Evolutionary conservation across 2,113 vertebrate species (phyloP).

Genomic region (Gallinago media): DNA sequence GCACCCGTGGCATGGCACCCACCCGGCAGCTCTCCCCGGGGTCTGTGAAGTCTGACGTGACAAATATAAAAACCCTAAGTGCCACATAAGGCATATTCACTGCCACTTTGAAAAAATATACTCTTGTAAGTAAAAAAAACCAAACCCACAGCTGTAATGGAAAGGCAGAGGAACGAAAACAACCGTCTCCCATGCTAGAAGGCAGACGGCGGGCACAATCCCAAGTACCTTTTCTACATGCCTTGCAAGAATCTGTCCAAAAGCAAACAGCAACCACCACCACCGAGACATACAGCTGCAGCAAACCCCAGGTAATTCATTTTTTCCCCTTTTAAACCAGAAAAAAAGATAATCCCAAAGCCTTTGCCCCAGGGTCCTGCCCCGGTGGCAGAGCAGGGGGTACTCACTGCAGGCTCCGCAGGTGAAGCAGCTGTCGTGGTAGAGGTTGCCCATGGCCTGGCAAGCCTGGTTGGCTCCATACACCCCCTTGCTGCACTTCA

Average conservation of each 20-base stretch:
- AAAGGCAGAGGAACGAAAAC: conserved; percentile 2
- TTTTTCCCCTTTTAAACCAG: background rate
- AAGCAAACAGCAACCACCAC: background rate
- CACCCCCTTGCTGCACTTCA: conserved; percentile 92
- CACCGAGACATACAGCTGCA: background rate
- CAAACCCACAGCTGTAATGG: background rate
- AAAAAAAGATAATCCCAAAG: background rate
- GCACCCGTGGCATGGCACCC: rapidly evolving
- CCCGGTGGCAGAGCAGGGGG: background rate
- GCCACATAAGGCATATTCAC: background rate
- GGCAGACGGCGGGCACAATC: background rate
- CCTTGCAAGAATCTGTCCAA: background rate
- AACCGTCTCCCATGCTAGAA: background rate
- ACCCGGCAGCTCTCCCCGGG: rapidly evolving
- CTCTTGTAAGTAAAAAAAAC: background rate
- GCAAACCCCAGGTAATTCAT: background rate
- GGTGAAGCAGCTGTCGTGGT: conserved; percentile 94
- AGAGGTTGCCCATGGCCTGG: conserved; percentile 97
- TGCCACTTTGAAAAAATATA: background rate
- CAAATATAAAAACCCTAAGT: background rate
- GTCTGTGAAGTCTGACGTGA: background rate
- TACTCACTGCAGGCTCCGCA: conserved; percentile 96
- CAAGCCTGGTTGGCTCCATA: conserved; percentile 93
- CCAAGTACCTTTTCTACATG: background rate
- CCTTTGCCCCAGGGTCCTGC: background rate